A percentile compares a stretch with the other conserved stretches of the same genome.
Conservation (phyloP, 2,113 vertebrate genomes). For the Rhinoptilus africanus region DNA sequence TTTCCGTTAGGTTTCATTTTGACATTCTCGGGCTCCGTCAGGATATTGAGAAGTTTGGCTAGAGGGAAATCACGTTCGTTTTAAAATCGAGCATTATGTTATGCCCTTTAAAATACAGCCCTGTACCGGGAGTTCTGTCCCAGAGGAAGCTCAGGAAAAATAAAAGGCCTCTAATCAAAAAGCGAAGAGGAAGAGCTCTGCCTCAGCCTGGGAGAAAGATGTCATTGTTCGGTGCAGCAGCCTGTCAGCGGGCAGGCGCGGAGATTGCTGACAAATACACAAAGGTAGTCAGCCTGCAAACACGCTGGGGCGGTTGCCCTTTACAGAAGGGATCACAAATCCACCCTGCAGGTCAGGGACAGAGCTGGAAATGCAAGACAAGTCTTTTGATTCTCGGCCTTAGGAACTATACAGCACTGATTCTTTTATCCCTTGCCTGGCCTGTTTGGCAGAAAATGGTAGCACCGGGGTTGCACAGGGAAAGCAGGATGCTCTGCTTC, state of each 20-base stretch:
- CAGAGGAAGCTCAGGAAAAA: background rate
- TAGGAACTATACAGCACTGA: background rate
- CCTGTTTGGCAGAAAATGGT: background rate
- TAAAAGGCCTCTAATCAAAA: conserved; percentile 16
- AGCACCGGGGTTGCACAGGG: fast-evolving
- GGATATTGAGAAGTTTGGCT: conserved; percentile 12
- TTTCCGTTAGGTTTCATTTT: background rate
- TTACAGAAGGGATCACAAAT: background rate
- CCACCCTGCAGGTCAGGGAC: background rate
- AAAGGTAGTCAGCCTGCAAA: background rate
- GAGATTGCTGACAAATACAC: background rate
- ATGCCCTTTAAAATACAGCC: background rate
- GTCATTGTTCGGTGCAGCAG: background rate
- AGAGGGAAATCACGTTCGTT: background rate
- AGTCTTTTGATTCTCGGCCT: background rate
- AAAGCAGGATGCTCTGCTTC: background rate
- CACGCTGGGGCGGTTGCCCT: background rate
- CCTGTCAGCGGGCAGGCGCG: background rate
- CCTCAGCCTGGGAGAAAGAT: background rate
- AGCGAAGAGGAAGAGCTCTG: background rate
- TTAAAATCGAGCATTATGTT: conserved; percentile 9
- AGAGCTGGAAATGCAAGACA: background rate
- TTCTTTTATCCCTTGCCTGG: background rate
- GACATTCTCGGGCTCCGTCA: background rate
- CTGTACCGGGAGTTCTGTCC: background rate